Percentiles rank a stretch among this genome's conserved stretches.
These are phyloP conservation scores for Proctacanthus coquilletti DNA, from an alignment of 1,140 invertebrate genomes.

Conservation along the genomic window DNA sequence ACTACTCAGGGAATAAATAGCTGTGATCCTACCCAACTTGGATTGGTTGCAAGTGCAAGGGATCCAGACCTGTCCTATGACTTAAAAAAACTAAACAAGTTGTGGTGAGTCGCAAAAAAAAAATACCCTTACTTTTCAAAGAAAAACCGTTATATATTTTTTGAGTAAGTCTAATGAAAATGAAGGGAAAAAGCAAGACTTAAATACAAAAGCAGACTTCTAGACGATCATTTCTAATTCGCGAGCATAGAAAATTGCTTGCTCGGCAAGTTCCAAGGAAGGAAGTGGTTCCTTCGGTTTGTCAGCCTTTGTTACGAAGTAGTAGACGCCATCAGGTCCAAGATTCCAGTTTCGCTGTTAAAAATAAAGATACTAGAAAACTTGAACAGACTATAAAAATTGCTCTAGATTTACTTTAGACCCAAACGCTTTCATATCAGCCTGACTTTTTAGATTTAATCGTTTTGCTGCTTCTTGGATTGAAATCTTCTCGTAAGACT, in stretches of 20 bases:
- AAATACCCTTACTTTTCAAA: too few relatives aligned
- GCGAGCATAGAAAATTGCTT: constrained; percentile 91
- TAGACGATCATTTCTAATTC: constrained; percentile 99
- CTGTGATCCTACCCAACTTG: too few relatives aligned
- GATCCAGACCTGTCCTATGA: too few relatives aligned
- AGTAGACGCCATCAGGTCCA: constrained; percentile 60
- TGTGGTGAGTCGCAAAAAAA: too few relatives aligned
- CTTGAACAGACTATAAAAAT: neutral
- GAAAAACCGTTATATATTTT: too few relatives aligned
- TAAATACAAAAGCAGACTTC: too few relatives aligned
- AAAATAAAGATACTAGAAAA: constrained; percentile 7
- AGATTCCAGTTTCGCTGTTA: constrained; percentile 60
- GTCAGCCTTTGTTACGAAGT: constrained; percentile 54
- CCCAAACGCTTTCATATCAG: constrained; percentile 65
- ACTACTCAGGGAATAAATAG: too few relatives aligned
- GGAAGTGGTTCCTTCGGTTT: constrained; percentile 71
- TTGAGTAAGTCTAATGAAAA: too few relatives aligned
- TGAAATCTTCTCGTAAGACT: constrained; percentile 85
- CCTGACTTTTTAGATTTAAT: constrained; percentile 67
- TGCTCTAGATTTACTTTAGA: constrained; percentile 38
- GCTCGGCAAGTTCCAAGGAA: constrained; percentile 74
- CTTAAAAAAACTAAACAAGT: too few relatives aligned
- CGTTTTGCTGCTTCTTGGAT: constrained; percentile 76
- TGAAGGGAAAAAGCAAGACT: too few relatives aligned
- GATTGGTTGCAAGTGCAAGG: too few relatives aligned